phyloP scores from a whole-genome alignment of 2,888 invertebrate species.

The Onchidella celtica region DNA sequence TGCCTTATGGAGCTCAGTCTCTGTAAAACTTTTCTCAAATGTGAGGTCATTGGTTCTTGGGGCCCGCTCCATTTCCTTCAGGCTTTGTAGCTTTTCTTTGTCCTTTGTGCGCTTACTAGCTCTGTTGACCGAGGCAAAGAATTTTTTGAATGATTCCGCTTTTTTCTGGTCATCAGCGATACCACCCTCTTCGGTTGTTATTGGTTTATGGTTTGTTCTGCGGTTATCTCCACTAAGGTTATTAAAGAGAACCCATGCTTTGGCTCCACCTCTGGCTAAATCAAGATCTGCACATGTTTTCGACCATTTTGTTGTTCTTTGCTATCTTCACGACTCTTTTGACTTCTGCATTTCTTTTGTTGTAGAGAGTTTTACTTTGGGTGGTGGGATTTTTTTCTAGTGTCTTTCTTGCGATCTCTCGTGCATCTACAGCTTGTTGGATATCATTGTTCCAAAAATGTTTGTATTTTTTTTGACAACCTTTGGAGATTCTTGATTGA shows the following conservation, averaged over 20 bases:
- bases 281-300: background rate
- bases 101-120: background rate
- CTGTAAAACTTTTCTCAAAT: background rate
- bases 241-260: background rate
- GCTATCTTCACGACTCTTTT: background rate
- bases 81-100: background rate
- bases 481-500: background rate
- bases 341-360: background rate
- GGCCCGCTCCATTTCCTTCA: background rate
- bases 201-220: background rate
- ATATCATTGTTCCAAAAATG: background rate
- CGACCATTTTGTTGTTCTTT: background rate
- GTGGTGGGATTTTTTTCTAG: background rate
- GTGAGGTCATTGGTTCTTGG: background rate
- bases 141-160: background rate
- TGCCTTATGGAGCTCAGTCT: background rate
- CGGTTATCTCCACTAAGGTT: background rate
- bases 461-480: background rate
- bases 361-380: background rate
- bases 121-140: slow-evolving; percentile 1
- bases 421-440: background rate
- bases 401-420: background rate
- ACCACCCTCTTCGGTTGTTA: background rate
- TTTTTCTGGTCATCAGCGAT: slow-evolving; percentile 6
- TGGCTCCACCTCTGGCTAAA: background rate